Evolutionary conservation across 2,888 invertebrate genomes (phyloP).

Genomic region (Yponomeuta cagnagella): DNA sequence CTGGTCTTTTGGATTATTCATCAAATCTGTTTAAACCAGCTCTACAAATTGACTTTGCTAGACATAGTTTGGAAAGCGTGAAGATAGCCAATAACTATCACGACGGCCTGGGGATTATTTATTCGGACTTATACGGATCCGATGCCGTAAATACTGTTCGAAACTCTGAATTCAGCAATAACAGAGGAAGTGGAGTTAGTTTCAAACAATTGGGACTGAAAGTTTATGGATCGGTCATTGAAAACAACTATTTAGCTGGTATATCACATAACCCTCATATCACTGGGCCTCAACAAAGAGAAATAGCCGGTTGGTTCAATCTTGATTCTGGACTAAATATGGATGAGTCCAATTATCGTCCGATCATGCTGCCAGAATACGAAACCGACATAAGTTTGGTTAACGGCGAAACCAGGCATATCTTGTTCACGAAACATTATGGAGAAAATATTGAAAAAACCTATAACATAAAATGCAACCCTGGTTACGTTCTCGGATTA

Average conservation of each 20-base stretch:
- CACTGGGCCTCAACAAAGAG: slow-evolving; percentile 88
- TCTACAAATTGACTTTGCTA: slow-evolving; percentile 89
- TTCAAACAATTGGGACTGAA: slow-evolving; percentile 91
- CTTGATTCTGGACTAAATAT: slow-evolving; percentile 79
- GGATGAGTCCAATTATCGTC: slow-evolving; percentile 82
- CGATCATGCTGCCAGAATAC: slow-evolving; percentile 82
- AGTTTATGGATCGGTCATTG: slow-evolving; percentile 85
- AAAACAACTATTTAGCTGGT: slow-evolving; percentile 90
- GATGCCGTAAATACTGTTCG: slow-evolving; percentile 87
- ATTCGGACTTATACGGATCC: slow-evolving; percentile 94
- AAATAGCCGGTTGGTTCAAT: slow-evolving; percentile 94
- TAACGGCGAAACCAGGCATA: slow-evolving; percentile 85
- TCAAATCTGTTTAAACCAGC: slow-evolving; percentile 92
- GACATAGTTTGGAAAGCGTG: slow-evolving; percentile 88
- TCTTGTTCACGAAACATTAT: slow-evolving; percentile 82
- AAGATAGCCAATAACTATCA: slow-evolving; percentile 90
- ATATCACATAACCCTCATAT: slow-evolving; percentile 94
- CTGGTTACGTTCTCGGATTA: slow-evolving; percentile 90
- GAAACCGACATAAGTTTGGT: slow-evolving; percentile 78
- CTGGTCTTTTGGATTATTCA: slow-evolving; percentile 95
- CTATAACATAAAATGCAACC: slow-evolving; percentile 81
- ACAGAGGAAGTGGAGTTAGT: slow-evolving; percentile 91
- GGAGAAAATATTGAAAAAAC: slow-evolving; percentile 74
- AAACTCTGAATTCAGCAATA: slow-evolving; percentile 89
- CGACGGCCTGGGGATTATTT: slow-evolving; percentile 94